Base-by-base conservation (phyloP, 2,888 invertebrate species). In the Trachelus stipa region DNA sequence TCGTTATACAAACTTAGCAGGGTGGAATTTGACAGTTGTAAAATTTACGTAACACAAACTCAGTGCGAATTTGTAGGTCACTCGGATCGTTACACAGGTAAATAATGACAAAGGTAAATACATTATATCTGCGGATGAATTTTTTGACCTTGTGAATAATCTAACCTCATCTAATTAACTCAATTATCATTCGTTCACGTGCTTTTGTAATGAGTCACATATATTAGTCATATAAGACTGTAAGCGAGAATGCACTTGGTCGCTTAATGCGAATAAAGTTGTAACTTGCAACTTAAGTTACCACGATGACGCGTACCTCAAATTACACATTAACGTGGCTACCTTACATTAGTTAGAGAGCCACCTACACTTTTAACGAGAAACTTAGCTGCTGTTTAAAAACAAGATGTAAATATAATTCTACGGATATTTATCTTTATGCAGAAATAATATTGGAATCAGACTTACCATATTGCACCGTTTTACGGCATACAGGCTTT, bases 401-500 rank as follows among this genome's bases (percentile, higher is more conserved):
- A 56, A 56, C 56, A 56, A 40, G 23, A 9, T 31, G 1, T 40
- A 40, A 40, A 56, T 15, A 15, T 4, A 37, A 37, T 56, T 6
- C 6, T 23, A 23, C 9, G 40, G 40, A 56, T 23, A 23, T 23
- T 6, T 56, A 0, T 15, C 15, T 56, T 23, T 23, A 2, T 23
- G 23, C 23, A 15, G 23, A 23, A 23, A 9, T 23, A 56, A 56
- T 35, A 23, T 33, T 75, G 73, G 71, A 56, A 76, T 56, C 34
- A 69, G 68, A 92, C 94, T 94, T 92, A 96, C 96, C 94, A 92
- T 94, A 94, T 92, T 95, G 95, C 85, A 95, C 95, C 83, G 94
- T 94, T 90, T 96, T 96, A 89, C 95, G 95, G 92, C 96, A 96
- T 79, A 95, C 95, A 34, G 95, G 93, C 83, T 85, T 91, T 68